Base-by-base conservation (phyloP, 2,113 vertebrate species). In the Alectura lathami region DNA sequence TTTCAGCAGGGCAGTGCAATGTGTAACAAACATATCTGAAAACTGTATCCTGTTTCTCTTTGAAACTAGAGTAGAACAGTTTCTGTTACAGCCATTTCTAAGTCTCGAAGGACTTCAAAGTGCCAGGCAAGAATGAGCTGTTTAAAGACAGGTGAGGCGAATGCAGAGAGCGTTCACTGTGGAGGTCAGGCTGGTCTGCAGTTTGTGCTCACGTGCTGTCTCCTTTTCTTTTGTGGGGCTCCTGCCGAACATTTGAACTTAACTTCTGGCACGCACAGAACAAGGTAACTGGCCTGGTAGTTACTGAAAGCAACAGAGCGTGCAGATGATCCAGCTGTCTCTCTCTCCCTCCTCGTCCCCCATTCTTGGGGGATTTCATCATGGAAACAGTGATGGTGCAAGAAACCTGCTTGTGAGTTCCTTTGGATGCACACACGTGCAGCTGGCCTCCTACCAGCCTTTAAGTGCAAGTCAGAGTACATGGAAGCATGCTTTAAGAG, bases 351-450 rank as follows among this genome's bases (percentile, higher is more conserved):
- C n/a, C 53, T 67, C 14, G 67, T 11, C 5, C 12, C 20, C 17
- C 13, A 0, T 34, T 74, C 42, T 75, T 7, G 6, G 69, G 36
- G 70, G 63, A 30, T 83, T 79, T 64, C 20, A 21, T 91, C 57
- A 24, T 22, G 40, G 57, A 85, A 76, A n/a, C 18, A 17, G 9
- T n/a, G 76, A 36, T 53, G 53, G 43, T 83, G 30, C 40, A 48
- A 80, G 72, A 57, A 80, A 36, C 20, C 9, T 29, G 17, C 48
- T 69, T 48, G 3, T 11, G 70, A 83, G 27, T 80, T 80, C 23
- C 21, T 80, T 88, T 56, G 45, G 14, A 26, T 8, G 4, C 0
- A 6, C 11, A 16, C 0, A 0, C 8, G 11, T 34, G 13, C 32
- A 42, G 42, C 22, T 38, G 6, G 42, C 29, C 9, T 87, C 88